phyloP scores from a whole-genome alignment of 2,113 vertebrate genomes.

The Aegithalos caudatus region DNA sequence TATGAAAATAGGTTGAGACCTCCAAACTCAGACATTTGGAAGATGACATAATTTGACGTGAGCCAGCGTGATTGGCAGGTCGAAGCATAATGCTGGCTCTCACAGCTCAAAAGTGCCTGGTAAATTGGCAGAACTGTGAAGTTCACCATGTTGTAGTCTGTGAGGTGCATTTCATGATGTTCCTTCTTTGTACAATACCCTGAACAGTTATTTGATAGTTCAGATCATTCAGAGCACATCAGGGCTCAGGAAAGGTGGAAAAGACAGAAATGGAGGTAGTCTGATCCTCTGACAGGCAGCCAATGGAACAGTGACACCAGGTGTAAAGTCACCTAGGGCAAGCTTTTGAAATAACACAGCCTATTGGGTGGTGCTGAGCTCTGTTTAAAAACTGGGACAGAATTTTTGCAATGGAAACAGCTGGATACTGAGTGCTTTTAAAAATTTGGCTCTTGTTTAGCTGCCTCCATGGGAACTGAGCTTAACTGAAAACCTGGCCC shows the following conservation, averaged over 20 bases:
- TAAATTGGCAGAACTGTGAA: background rate
- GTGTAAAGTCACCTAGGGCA: background rate
- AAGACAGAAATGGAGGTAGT: background rate
- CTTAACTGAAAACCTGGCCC: constrained; percentile 33
- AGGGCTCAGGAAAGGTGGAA: background rate
- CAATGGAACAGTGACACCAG: background rate
- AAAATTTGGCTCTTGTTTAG: constrained; percentile 32
- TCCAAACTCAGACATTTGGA: constrained; percentile 22
- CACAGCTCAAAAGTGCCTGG: background rate
- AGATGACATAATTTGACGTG: background rate
- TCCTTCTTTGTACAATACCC: background rate
- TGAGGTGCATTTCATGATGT: background rate
- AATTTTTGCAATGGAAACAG: constrained; percentile 15
- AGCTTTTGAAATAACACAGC: background rate
- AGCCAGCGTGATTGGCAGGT: constrained; percentile 28
- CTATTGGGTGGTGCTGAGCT: background rate
- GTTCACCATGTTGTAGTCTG: background rate
- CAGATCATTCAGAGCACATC: background rate
- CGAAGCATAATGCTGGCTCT: background rate
- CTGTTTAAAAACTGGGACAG: background rate
- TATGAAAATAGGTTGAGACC: constrained; percentile 1
- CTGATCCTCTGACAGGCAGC: background rate
- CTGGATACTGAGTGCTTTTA: background rate
- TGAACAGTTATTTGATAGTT: background rate
- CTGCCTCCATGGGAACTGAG: constrained; percentile 16